phyloP scores from a whole-genome alignment of 2,797 vertebrate genomes.

The Synanceia verrucosa region DNA sequence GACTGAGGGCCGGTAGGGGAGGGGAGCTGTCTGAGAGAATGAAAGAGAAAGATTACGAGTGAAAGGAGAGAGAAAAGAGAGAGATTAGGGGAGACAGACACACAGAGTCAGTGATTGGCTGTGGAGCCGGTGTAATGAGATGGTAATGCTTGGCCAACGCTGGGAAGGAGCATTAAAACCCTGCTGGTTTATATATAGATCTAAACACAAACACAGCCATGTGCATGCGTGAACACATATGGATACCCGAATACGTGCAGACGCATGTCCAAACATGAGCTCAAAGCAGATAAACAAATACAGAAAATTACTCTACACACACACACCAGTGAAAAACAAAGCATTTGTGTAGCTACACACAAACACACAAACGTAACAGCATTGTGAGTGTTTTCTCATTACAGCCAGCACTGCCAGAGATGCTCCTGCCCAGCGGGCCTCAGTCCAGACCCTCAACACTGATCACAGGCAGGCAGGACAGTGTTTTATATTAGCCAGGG shows the following conservation, averaged over 20 bases:
- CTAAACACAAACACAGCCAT: constrained; percentile 67
- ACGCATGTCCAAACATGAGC: constrained; percentile 42
- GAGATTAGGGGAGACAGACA: constrained; percentile 75
- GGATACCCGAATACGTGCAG: constrained; percentile 21
- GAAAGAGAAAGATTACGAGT: constrained; percentile 75
- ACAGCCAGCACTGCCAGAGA: constrained; percentile 63
- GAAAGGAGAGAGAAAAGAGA: constrained; percentile 68
- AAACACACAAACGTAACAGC: background rate
- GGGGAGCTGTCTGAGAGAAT: constrained; percentile 72
- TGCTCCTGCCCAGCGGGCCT: constrained; percentile 66
- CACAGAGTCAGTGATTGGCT: constrained; percentile 71
- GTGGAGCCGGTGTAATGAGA: constrained; percentile 80
- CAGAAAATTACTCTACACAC: constrained; percentile 30
- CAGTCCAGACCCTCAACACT: constrained; percentile 73
- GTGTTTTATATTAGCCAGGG: constrained; percentile 78
- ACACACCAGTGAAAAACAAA: constrained; percentile 47
- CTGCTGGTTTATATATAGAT: constrained; percentile 72
- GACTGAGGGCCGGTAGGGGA: constrained; percentile 66
- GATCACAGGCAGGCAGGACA: constrained; percentile 75
- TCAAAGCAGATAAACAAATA: constrained; percentile 38
- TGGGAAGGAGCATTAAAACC: constrained; percentile 70
- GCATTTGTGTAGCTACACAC: constrained; percentile 15
- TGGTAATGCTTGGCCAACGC: constrained; percentile 70
- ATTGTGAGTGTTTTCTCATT: constrained; percentile 66
- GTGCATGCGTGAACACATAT: constrained; percentile 41